Conservation (phyloP, 2,113 vertebrate genomes). For the Varanus salvator region DNA sequence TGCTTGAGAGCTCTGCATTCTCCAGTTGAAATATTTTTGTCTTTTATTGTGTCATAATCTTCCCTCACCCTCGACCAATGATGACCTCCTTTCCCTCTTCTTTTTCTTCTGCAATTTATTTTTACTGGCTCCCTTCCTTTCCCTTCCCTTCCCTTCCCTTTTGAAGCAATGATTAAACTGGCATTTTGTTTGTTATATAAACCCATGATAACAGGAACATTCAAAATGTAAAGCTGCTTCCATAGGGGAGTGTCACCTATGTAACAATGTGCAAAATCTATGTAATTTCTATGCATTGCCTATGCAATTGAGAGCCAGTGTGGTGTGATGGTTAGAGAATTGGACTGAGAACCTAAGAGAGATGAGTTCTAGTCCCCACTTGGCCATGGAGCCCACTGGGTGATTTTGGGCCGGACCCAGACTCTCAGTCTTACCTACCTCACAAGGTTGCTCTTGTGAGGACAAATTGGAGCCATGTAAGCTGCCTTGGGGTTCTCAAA, state of each 20-base stretch:
- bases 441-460: too few species aligned
- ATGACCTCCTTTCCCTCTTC: neutral
- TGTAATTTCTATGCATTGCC: neutral
- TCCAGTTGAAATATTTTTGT: fast-evolving
- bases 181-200: neutral
- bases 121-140: neutral
- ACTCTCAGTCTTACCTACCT: too few species aligned
- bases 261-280: neutral
- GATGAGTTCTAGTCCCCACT: too few species aligned
- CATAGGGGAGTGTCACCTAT: neutral
- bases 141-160: too few species aligned
- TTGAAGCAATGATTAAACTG: neutral
- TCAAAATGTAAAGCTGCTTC: neutral
- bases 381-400: too few species aligned
- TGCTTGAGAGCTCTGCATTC: conserved; percentile 43
- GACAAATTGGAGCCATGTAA: too few species aligned
- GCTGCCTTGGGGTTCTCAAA: too few species aligned
- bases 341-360: too few species aligned
- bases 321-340: too few species aligned
- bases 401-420: too few species aligned
- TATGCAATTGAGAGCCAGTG: too few species aligned
- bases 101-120: neutral
- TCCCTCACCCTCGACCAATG: neutral
- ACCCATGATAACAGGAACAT: neutral
- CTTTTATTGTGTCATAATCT: neutral